Base-by-base conservation (phyloP, 2,797 vertebrate species). In the Epinephelus malabaricus region DNA sequence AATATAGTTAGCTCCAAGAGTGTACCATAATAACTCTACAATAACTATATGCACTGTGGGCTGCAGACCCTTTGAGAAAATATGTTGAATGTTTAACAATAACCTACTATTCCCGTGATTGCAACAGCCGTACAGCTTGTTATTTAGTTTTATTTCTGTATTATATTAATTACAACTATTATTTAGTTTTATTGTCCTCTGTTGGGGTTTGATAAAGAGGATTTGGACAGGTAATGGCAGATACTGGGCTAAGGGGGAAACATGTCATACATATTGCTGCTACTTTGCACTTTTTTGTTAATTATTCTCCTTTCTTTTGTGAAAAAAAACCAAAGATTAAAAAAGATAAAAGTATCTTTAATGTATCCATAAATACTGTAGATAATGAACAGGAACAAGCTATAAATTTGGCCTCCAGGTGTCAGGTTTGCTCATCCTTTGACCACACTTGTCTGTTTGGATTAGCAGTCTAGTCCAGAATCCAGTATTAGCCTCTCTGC, bases 371-470 rank as follows among this genome's bases (percentile, higher is more conserved):
- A 3, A 2, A 40, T 40, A 10, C 9, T 10, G 9, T 40, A 40
- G 12, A 6, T 55, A 1, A 38, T 30, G 34, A 25, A 55, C 18
- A 46, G 23, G 9, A 49, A 38, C 2, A 27, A 56, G 51, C 60
- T 6, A 23, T 58, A 18, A 30, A 19, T 83, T 67, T 49, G 38
- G 43, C 82, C 80, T 83, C 65, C 60, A 78, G 84, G 78, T 84
- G 85, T 90, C 75, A 81, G 76, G 65, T 75, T 74, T 84, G 78
- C 69, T 83, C 83, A 60, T 67, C 14, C 18, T 86, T 74, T 47
- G 38, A 69, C 51, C 15, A 11, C 30, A 68, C 30, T 34, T 4
- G 27, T 56, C 34, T 50, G 25, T 80, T n/a, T 54, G 62, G 30
- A 64, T 76, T 55, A 61, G 46, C 12, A 30, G 65, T 46, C 17